Base-by-base conservation (phyloP, 2,113 vertebrate genomes). In the Crotalus helleri region DNA sequence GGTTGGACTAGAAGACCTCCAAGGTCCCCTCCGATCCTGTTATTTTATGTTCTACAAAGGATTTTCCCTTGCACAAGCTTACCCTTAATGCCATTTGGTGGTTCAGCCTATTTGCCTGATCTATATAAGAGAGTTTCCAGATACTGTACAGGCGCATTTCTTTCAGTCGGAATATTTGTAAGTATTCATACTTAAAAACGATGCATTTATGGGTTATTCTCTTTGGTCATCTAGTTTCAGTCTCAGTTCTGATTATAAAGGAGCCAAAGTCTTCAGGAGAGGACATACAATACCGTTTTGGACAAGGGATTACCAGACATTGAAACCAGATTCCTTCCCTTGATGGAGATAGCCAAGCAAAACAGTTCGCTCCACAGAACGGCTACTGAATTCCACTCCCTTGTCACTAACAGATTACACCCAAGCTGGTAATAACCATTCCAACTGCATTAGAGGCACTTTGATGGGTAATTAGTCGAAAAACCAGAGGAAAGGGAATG, bases 351-450 rank as follows among this genome's bases (percentile, higher is more conserved):
- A 7, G n/a, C 0, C 33, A 57, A 89, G 51, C 15, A 61, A 57
- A n/a, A 39, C 89, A 64, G 44, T 0, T 0, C 0, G 0, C 61
- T 87, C 58, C 92, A 29, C 24, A 0, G 0, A 19, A 53, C 13
- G 54, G 53, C 89, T 46, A 26, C 74, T 0, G 33, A 91, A 44
- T 86, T 89, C 24, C 85, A 81, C 33, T 8, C 64, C 29, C 15
- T n/a, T 59, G 49, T 86, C 0, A 17, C 92, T 24, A 85, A 17
- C 86, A 46, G 0, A 0, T 0, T 11, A 93, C 92, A 59, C 11
- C 15, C 4, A 6, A 57, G 61, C 46, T 91, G 1, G 0, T 59
- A 57, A 90, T 12, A 12, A 26, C 0, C 8, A 0, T 89, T 53
- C 57, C 90, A 87, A 58, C 90, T 90, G 86, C 46, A 88, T 4